A percentile compares a stretch with the other conserved stretches of the same genome.
phyloP scores from a whole-genome alignment of 2,113 vertebrate genomes.

The Crotalus tigris region DNA sequence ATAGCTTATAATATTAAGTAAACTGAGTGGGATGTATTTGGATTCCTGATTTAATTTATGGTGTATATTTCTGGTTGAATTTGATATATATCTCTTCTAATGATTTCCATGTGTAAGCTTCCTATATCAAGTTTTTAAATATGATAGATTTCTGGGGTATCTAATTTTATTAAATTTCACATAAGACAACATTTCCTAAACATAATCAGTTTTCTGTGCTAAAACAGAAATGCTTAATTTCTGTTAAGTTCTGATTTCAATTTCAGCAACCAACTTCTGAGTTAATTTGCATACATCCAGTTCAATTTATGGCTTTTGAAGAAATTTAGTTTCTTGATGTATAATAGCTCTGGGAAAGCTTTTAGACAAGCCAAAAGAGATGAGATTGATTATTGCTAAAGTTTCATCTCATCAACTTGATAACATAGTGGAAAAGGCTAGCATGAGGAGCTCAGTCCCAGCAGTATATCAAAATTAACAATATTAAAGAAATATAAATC shows the following conservation, averaged over 20 bases:
- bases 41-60: neutral
- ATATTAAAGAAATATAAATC: conserved; percentile 11
- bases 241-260: conserved; percentile 5
- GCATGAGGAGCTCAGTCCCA: neutral
- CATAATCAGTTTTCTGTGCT: neutral
- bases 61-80: neutral
- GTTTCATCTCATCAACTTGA: conserved; percentile 12
- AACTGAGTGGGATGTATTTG: neutral
- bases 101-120: neutral
- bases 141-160: neutral
- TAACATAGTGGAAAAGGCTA: conserved; percentile 9
- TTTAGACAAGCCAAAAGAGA: conserved; percentile 22
- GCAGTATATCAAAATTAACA: neutral
- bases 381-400: neutral
- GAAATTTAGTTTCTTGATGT: neutral
- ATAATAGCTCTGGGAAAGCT: conserved; percentile 8
- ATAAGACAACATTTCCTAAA: neutral
- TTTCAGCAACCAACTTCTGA: conserved; percentile 4
- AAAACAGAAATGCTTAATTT: neutral
- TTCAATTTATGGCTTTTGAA: neutral
- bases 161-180: neutral
- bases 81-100: neutral
- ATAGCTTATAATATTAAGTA: neutral
- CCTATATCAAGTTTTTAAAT: neutral
- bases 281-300: neutral